These are phyloP conservation scores for Drosophila navojoa DNA, from an alignment of 1,140 invertebrate species.

Conservation along the genomic window DNA sequence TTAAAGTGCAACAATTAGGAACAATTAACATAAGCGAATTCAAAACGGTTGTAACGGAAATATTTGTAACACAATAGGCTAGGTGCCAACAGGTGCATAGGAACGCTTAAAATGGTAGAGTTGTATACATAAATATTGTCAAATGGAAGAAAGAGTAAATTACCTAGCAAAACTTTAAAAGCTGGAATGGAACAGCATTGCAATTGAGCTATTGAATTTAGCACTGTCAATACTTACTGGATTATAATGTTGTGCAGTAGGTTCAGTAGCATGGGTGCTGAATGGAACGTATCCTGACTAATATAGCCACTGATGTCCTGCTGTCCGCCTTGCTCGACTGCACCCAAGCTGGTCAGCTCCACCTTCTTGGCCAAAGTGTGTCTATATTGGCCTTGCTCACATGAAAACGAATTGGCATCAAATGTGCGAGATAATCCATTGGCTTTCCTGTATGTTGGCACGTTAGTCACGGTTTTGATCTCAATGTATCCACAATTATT, in stretches of 20 bases:
- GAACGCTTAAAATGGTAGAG: too few relatives aligned
- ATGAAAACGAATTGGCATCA: slow-evolving; percentile 36
- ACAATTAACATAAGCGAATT: too few relatives aligned
- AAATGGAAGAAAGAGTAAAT: too few relatives aligned
- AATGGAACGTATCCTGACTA: slow-evolving; percentile 65
- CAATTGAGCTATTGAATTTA: background rate
- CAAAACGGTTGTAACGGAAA: too few relatives aligned
- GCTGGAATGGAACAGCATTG: too few relatives aligned
- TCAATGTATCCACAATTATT: slow-evolving; percentile 54
- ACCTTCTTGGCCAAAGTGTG: slow-evolving; percentile 4
- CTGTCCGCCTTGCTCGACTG: slow-evolving; percentile 42
- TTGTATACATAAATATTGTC: background rate
- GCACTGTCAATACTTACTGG: slow-evolving; percentile 38
- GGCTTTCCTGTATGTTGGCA: background rate
- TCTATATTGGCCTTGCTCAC: slow-evolving; percentile 40
- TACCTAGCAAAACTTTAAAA: too few relatives aligned
- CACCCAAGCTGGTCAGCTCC: slow-evolving; percentile 31
- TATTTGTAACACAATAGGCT: too few relatives aligned
- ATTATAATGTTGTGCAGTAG: slow-evolving; percentile 64
- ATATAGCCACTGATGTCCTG: slow-evolving; percentile 46
- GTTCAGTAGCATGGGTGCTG: slow-evolving; percentile 68
- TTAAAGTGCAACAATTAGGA: too few relatives aligned
- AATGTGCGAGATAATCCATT: slow-evolving; percentile 22
- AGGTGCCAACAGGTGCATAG: too few relatives aligned
- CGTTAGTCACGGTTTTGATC: slow-evolving; percentile 18